Conservation (phyloP, 2,113 vertebrate species). For the Drymodes brunneopygia region DNA sequence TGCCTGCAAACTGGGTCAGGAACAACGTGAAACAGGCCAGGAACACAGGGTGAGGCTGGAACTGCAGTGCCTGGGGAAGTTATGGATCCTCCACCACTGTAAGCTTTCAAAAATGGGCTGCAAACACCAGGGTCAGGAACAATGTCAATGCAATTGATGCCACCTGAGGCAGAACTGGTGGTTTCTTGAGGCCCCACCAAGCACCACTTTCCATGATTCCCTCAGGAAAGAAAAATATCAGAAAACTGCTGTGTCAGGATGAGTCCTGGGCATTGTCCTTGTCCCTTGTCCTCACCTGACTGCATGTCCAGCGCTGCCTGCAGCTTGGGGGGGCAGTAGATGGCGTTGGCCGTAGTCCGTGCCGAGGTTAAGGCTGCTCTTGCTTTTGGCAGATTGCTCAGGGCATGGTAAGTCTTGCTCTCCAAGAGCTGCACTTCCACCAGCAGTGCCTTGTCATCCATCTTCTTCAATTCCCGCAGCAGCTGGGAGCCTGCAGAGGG, state of each 20-base stretch:
- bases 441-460: constrained; percentile 98
- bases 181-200: neutral
- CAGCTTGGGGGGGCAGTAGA: constrained; percentile 98
- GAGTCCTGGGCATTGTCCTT: fast-evolving
- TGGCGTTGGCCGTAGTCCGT: constrained; percentile 96
- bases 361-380: constrained; percentile 97
- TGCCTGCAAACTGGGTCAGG: neutral
- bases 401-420: constrained; percentile 97
- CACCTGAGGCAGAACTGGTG: neutral
- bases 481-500: constrained; percentile 84
- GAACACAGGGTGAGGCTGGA: neutral
- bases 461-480: constrained; percentile 95
- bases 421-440: constrained; percentile 98
- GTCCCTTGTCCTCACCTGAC: constrained; percentile 79
- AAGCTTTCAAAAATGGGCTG: neutral
- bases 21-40: neutral
- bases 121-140: neutral
- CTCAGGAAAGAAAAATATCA: neutral
- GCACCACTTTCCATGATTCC: neutral
- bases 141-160: neutral
- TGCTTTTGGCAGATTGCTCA: constrained; percentile 98
- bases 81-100: neutral
- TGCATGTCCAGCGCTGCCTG: constrained; percentile 99
- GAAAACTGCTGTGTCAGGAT: fast-evolving
- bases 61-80: neutral